Evolutionary conservation across 2,888 invertebrate genomes (phyloP).

Genomic region (Hemistola chrysoprasaria): DNA sequence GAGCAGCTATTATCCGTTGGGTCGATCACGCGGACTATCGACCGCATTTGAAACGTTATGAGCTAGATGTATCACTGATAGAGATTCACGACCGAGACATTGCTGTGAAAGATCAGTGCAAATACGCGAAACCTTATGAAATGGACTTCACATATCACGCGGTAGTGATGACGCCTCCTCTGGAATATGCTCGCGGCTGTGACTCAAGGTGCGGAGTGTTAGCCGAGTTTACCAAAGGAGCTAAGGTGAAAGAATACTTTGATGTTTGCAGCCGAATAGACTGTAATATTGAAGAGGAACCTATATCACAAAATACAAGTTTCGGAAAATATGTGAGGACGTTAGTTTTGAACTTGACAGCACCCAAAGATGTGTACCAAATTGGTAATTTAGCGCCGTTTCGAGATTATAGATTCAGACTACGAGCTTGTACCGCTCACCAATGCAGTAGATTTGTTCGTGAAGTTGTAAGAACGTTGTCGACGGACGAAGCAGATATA

Average conservation of each 20-base stretch:
- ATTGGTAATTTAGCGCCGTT: conserved; percentile 61
- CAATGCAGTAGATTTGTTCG: conserved; percentile 60
- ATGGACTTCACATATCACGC: conserved; percentile 56
- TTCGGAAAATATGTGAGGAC: conserved; percentile 48
- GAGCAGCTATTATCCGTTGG: conserved; percentile 58
- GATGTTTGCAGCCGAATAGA: conserved; percentile 54
- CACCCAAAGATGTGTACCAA: conserved; percentile 43
- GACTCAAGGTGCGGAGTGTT: conserved; percentile 63
- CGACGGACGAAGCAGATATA: conserved; percentile 50
- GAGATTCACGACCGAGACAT: conserved; percentile 48
- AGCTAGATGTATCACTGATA: conserved; percentile 59
- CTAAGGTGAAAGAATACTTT: conserved; percentile 59
- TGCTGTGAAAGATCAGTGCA: conserved; percentile 52
- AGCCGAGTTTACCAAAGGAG: conserved; percentile 51
- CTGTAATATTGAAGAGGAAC: conserved; percentile 47
- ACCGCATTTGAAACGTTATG: conserved; percentile 54
- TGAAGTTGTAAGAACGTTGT: conserved; percentile 55
- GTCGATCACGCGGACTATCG: conserved; percentile 62
- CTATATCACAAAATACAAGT: conserved; percentile 43
- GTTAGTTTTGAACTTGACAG: conserved; percentile 47
- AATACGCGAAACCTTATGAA: conserved; percentile 38
- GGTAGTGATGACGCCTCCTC: conserved; percentile 59
- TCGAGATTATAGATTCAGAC: conserved; percentile 63
- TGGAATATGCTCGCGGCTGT: conserved; percentile 57
- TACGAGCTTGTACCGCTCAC: conserved; percentile 55